A percentile compares a stretch with the other conserved stretches of the same genome.
Conservation (phyloP, 2,888 invertebrate genomes). For the Mystacides longicornis region DNA sequence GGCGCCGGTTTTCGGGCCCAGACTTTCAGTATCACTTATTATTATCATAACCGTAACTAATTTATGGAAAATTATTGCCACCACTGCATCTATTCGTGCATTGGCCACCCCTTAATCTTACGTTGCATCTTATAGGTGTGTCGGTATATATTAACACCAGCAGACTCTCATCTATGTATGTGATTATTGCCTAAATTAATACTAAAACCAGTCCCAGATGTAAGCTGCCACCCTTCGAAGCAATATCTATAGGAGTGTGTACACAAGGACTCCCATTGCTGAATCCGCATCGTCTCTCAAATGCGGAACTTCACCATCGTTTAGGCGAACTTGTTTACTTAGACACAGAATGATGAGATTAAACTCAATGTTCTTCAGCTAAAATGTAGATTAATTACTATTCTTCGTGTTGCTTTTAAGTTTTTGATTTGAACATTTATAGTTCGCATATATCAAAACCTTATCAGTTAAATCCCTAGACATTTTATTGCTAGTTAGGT, state of each 20-base stretch:
- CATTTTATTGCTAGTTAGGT: too few relatives aligned
- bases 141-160: background rate
- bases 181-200: slow-evolving; percentile 1
- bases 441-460: too few relatives aligned
- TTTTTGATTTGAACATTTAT: too few relatives aligned
- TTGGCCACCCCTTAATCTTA: background rate
- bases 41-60: too few relatives aligned
- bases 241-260: background rate
- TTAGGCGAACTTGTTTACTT: background rate
- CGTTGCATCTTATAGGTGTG: background rate
- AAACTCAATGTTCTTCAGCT: too few relatives aligned
- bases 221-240: background rate
- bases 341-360: too few relatives aligned
- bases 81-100: background rate
- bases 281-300: background rate
- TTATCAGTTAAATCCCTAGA: too few relatives aligned
- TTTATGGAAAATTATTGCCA: background rate
- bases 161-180: background rate
- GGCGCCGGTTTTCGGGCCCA: too few relatives aligned
- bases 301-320: background rate
- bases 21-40: too few relatives aligned
- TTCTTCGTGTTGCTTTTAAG: too few relatives aligned
- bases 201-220: background rate
- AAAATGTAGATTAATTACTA: too few relatives aligned
- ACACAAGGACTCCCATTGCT: background rate